These are phyloP conservation scores for Meandrina meandrites DNA, from an alignment of 92 coral and sea anemone species.

Conservation along the genomic window DNA sequence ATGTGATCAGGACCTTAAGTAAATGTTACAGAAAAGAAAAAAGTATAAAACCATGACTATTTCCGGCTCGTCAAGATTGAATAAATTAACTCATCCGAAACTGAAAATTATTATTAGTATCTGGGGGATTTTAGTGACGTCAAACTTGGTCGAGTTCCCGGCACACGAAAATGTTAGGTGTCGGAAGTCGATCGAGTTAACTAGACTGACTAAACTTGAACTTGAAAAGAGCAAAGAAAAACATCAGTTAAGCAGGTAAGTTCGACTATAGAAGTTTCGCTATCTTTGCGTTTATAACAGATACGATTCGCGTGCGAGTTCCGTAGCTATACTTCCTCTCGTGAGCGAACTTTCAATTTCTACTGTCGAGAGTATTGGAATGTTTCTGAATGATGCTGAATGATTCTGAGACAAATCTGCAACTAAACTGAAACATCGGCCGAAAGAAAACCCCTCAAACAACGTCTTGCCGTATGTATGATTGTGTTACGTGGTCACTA, in stretches of 20 bases:
- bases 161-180: not conserved
- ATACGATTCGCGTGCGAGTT: not conserved
- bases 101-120: not conserved
- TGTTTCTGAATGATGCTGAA: conserved; percentile 9
- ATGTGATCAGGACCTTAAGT: not conserved
- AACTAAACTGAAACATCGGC: conserved; percentile 29
- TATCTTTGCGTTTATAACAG: not conserved
- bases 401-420: conserved; percentile 36
- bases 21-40: not conserved
- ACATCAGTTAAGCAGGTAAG: not conserved
- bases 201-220: not conserved
- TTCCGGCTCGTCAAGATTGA: not conserved
- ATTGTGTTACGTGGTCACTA: not conserved
- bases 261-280: not conserved
- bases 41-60: not conserved
- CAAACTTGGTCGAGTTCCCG: not conserved
- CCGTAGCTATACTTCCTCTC: not conserved
- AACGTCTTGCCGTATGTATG: not conserved
- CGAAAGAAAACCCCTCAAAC: not conserved
- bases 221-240: not conserved
- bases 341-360: conserved; percentile 30
- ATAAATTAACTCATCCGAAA: not conserved
- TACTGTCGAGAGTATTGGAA: not conserved
- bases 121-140: not conserved
- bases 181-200: not conserved